Evolutionary conservation across 1,140 invertebrate species (phyloP).

Genomic region (Drosophila seguyi): DNA sequence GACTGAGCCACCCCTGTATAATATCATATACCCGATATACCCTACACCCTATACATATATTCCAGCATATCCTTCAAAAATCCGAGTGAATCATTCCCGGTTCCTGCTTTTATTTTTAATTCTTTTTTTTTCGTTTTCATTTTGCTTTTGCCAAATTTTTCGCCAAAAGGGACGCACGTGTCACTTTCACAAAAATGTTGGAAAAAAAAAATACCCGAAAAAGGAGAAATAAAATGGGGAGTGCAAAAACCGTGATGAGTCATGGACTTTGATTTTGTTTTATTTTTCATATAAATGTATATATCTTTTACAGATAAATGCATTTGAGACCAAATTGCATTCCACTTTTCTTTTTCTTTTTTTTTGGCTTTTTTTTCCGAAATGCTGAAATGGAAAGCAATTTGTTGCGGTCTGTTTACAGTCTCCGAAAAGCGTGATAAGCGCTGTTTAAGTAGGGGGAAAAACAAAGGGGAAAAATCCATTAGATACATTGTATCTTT

Average conservation of each 20-base stretch:
- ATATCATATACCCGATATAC: conserved; percentile 5
- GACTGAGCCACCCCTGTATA: conserved; percentile 33
- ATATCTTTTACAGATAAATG: conserved; percentile 48
- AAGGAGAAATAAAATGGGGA: conserved; percentile 14
- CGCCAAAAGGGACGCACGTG: conserved; percentile 57
- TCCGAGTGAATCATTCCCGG: conserved; percentile 42
- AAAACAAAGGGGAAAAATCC: conserved; percentile 1
- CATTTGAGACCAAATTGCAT: conserved; percentile 50
- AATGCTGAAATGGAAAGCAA: conserved; percentile 71
- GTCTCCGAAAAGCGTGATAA: conserved; percentile 41
- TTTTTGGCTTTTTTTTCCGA: conserved; percentile 3
- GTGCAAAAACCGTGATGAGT: conserved; percentile 47
- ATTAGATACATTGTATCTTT: conserved; percentile 30
- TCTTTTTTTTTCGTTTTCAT: not conserved
- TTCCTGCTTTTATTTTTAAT: conserved; percentile 25
- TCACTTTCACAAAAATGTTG: conserved; percentile 68
- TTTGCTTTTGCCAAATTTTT: conserved; percentile 39
- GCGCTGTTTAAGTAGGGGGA: conserved; percentile 16
- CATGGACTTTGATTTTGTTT: conserved; percentile 53
- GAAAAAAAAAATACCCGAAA: conserved; percentile 18
- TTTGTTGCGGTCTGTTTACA: conserved; percentile 70
- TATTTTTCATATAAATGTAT: conserved; percentile 16
- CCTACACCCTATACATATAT: conserved; percentile 12
- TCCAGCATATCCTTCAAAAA: conserved; percentile 15
- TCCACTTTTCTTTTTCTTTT: conserved; percentile 53